Evolutionary conservation across 2,113 vertebrate species (phyloP), one percentile per base, ranked within the genome.

Genomic region (Oxygymnocypris stewartii): DNA sequence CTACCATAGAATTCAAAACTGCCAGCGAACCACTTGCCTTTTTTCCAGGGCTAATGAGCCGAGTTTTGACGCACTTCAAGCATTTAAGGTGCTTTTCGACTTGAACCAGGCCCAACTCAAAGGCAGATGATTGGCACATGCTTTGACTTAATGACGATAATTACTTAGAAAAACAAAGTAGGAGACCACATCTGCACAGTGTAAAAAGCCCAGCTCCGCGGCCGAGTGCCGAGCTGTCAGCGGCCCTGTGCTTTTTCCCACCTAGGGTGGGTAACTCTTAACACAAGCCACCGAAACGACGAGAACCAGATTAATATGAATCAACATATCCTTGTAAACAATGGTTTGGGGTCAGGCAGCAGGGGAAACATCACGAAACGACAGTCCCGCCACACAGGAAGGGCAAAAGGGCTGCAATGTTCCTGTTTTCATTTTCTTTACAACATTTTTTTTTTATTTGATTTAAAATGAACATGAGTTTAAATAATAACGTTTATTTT

Each of bases 111-210:
- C 93, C 84, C 93, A 90, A 96, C 95, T 96, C 94, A 96, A 95
- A 96, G 93, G 94, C 92, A 89, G 95, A 96, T 99, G 98, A 99
- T 97, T 99, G 97, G 95, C 97, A 97, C 95, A 95, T 96, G 96
- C 96, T 97, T 97, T 97, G 95, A 94, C 94, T 96, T 98, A 99
- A 99, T 98, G 96, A 98, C 91, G 96, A 96, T 96, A 98, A 99
- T 99, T 99, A 97, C 96, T 91, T 96, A 97, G 95, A 96, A 97
- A 96, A 99, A 98, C 97, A 99, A 96, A 94, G 94, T 92, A 90
- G 79, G 85, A 93, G 90, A 94, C 92, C 95, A 95, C 96, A 95
- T 97, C 97, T 98, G 98, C 92, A 97, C 96, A 97, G 91, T 96
- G 95, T 97, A 96, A 96, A 95, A 31, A 87, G 91, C 49, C n/a